Evolutionary conservation across 2,797 vertebrate genomes (phyloP).

Genomic region (Pangasius larnaudii): DNA sequence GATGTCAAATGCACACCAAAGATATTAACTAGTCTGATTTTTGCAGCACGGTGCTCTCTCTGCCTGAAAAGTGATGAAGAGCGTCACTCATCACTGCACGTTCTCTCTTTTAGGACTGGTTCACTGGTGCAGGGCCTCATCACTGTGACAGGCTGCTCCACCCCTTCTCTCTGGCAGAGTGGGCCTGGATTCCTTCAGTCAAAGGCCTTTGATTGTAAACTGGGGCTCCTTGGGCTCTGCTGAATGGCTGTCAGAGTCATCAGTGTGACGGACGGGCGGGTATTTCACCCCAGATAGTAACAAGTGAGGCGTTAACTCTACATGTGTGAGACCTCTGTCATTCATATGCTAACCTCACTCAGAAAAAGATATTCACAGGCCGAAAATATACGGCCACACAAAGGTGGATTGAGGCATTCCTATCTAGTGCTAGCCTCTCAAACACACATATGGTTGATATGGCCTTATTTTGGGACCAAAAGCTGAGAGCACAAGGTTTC

Average conservation of each 20-base stretch:
- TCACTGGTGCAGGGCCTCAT: conserved; percentile 49
- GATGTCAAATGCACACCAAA: neutral
- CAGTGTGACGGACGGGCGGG: conserved; percentile 73
- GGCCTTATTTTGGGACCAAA: neutral
- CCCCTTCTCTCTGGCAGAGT: conserved; percentile 69
- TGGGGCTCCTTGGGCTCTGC: conserved; percentile 69
- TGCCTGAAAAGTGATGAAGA: neutral
- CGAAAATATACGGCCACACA: conserved; percentile 49
- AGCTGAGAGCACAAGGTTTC: neutral
- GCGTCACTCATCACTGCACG: neutral
- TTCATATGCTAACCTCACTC: conserved; percentile 69
- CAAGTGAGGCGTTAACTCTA: conserved; percentile 70
- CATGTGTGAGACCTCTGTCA: conserved; percentile 75
- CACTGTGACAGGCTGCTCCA: conserved; percentile 67
- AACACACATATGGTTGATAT: conserved; percentile 31
- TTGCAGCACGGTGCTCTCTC: neutral
- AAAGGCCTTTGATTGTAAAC: conserved; percentile 76
- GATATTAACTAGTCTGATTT: neutral
- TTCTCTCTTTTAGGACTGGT: conserved; percentile 40
- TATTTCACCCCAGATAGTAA: conserved; percentile 76
- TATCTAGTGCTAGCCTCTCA: conserved; percentile 33
- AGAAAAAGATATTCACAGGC: conserved; percentile 68
- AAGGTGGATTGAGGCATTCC: conserved; percentile 52
- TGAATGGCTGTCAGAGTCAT: conserved; percentile 78
- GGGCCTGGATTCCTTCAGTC: conserved; percentile 75